Evolutionary conservation across 2,113 vertebrate species (phyloP), one percentile per base, ranked within the genome.

Genomic region (Ameiurus melas): DNA sequence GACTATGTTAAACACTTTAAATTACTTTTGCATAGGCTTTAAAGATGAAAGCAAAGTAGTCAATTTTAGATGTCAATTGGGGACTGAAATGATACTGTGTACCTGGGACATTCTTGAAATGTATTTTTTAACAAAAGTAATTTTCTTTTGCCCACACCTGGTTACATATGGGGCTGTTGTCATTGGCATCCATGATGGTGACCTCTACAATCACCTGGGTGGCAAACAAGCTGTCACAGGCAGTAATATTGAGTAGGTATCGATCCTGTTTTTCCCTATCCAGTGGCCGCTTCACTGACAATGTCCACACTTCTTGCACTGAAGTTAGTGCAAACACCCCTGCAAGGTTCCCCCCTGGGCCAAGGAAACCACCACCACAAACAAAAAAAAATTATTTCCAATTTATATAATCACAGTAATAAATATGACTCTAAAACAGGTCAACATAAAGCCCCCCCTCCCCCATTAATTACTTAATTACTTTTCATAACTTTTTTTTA

Each of bases 161-260:
- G 58, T 97, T 96, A 93, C 98, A 99, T 88, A 99, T 93, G 16
- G 98, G 98, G 78, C 93, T 97, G 88, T 99, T 99, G 92, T 99
- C 98, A 85, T 99, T 99, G 83, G 97, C 96, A 2, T 99, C 98
- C 91, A 95, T 97, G 87, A 99, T 95, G 0, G 94, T 96, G 81
- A 99, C 97, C 93, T 99, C 98, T 75, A 99, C 97, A 0, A 94
- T 92, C 30, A 97, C 95, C 75, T 96, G 96, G 4, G 97, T 96
- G 9, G 98, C 96, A 85, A 97, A 99, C 2, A 99, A 96, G 47
- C 98, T 98, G 39, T 99, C 98, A 0, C 96, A 98, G 89, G 98
- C 98, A 0, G 98, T 99, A 92, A 99, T 96, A 92, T 99, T 99
- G 88, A 99, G 97, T 71, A 97, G 95, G 91, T 99, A 99, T 93